Evolutionary conservation across 2,113 vertebrate species (phyloP), one percentile per base, ranked within the genome.

Genomic region (Malurus cyaneus): DNA sequence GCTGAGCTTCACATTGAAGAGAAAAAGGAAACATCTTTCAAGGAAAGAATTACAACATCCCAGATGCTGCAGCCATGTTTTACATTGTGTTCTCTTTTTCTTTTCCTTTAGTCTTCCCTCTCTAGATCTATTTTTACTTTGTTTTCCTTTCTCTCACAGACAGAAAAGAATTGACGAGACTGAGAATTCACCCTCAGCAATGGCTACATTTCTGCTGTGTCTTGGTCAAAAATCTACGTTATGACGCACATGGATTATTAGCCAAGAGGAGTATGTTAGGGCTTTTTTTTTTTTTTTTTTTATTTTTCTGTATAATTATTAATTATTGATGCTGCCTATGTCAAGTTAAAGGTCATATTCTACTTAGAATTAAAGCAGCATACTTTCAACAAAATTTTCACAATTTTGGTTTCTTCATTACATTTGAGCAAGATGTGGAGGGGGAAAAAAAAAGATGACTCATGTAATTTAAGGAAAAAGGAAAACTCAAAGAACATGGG

Each of bases 151-250:
- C 72, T 94, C 92, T 96, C 39, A 34, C 54, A 96, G 82, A 70
- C 82, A 95, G 61, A 94, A 96, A 97, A 80, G 60, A 97, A 97
- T 92, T 96, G 95, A 96, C 5, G 8, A 96, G 65, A 88, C 79
- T 85, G 92, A 96, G 83, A 96, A 86, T 79, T 97, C 67, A 80
- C 86, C 73, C 46, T 91, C 32, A 93, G 91, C 86, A n/a, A 89
- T 59, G 50, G 71, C 76, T 86, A 32, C 50, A 96, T 72, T 96
- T 97, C 86, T 54, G 70, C 88, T 95, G 76, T 81, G 89, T n/a
- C n/a, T n/a, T n/a, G n/a, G n/a, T n/a, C n/a, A n/a, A n/a, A n/a
- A n/a, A n/a, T n/a, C n/a, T n/a, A n/a, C n/a, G n/a, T n/a, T n/a
- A n/a, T n/a, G n/a, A n/a, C n/a, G n/a, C n/a, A n/a, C n/a, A n/a